These are phyloP conservation scores for Dasypus novemcinctus DNA, from an alignment of 2,113 vertebrate genomes.

Conservation along the genomic window DNA sequence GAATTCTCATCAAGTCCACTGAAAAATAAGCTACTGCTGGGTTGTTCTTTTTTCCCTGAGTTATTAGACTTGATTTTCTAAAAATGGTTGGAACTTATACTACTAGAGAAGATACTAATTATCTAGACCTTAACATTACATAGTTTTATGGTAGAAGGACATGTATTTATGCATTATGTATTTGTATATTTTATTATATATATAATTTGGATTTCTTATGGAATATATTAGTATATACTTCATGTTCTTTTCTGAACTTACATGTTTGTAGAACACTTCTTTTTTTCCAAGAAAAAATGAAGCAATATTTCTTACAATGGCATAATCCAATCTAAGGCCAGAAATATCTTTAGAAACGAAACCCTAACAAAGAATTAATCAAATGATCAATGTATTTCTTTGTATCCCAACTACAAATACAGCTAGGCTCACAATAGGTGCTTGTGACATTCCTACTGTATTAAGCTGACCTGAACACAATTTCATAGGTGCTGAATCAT, in stretches of 20 bases:
- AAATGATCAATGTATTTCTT: constrained; percentile 13
- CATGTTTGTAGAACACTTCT: not conserved
- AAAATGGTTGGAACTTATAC: not conserved
- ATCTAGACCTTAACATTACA: not conserved
- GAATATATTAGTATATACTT: not conserved
- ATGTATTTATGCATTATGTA: not conserved
- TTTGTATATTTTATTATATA: not conserved
- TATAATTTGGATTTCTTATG: constrained; percentile 8
- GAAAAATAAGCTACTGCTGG: not conserved
- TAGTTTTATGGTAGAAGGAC: not conserved
- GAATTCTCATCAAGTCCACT: not conserved
- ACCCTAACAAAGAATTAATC: not conserved
- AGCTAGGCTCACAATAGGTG: not conserved
- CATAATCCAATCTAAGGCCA: constrained; percentile 26
- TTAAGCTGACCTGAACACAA: constrained; percentile 14
- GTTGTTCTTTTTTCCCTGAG: not conserved
- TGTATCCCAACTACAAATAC: not conserved
- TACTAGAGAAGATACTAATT: constrained; percentile 14
- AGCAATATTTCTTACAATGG: constrained; percentile 20
- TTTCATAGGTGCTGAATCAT: not conserved
- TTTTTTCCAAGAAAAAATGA: not conserved
- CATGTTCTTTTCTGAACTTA: constrained; percentile 14
- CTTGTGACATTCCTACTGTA: not conserved
- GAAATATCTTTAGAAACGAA: constrained; percentile 27
- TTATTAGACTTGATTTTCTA: constrained; percentile 27